Evolutionary conservation across 2,888 invertebrate genomes (phyloP), one percentile per base, ranked within the genome.

Genomic region (Molorchus minor): DNA sequence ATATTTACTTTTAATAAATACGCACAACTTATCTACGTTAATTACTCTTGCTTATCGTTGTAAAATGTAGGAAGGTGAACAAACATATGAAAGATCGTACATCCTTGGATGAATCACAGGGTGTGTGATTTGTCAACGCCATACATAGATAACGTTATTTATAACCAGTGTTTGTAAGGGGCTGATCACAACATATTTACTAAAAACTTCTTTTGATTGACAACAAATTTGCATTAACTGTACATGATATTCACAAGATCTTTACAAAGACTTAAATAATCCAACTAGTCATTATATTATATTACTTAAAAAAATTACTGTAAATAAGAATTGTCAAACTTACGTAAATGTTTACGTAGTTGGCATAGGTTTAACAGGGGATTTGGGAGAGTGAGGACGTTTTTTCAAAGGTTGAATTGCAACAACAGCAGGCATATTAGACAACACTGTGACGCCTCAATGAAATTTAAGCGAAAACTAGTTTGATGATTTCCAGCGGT

Each of bases 221-320:
- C 3, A 25, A 5, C 25, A 5, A 3, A 5, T 8, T 3, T 15
- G 1, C 38, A 49, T 38, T 38, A 40, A 52, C 52, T 52, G 52
- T 17, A 45, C 41, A 52, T 52, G 20, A 41, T 29, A 21, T 41
- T 40, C 49, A 49, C 38, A 25, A 38, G 16, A 10, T 29, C 25
- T 41, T 41, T 52, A 30, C 40, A 41, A 52, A 29, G 30, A 17
- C 41, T 41, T 30, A 52, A 25, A 33, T 25, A 16, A 30, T 40
- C 29, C 25, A 30, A 40, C 52, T 52, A 52, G 52, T 52, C 52
- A 52, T 52, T 41, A 29, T 52, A 30, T 38, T 35, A 49, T 13
- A 16, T 49, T 38, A 49, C 25, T 40, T 49, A 49, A 25, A 47
- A 38, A 49, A 13, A 8, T n/a, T 12, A 52, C 30, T 52, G 52